phyloP scores from a whole-genome alignment of 2,888 invertebrate genomes.

The Drosophila kanekoi region DNA sequence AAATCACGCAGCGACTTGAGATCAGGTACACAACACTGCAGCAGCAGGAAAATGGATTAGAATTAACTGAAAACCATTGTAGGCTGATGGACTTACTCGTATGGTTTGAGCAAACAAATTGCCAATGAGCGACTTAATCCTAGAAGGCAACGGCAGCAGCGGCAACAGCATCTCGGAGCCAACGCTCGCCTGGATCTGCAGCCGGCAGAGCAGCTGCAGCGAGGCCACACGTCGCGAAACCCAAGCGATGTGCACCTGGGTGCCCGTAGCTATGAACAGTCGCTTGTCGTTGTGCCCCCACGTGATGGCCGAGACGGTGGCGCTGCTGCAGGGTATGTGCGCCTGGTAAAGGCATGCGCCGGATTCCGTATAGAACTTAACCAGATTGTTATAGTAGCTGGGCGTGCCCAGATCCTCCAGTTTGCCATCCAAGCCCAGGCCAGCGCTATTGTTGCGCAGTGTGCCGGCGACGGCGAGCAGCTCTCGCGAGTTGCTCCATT shows the following conservation, averaged over 20 bases:
- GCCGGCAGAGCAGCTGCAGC: conserved; percentile 94
- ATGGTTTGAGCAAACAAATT: conserved; percentile 97
- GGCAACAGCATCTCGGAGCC: conserved; percentile 91
- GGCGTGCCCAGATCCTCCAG: conserved; percentile 84
- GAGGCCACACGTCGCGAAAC: conserved; percentile 96
- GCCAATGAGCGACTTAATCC: conserved; percentile 93
- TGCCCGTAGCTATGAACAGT: conserved; percentile 96
- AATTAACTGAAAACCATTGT: background rate
- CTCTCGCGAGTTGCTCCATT: conserved; percentile 98
- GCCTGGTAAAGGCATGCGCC: conserved; percentile 93
- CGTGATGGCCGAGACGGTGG: conserved; percentile 95
- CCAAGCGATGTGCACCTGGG: conserved; percentile 96
- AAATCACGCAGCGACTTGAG: conserved; percentile 94
- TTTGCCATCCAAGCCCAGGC: conserved; percentile 56
- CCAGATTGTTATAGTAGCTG: conserved; percentile 90
- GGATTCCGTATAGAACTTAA: conserved; percentile 96
- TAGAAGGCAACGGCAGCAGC: conserved; percentile 93
- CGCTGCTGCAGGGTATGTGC: conserved; percentile 90
- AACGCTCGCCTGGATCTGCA: conserved; percentile 91
- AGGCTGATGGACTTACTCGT: conserved; percentile 87
- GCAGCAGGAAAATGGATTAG: background rate
- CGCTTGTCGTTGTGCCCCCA: conserved; percentile 99
- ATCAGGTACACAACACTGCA: conserved; percentile 97
- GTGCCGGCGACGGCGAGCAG: conserved; percentile 96
- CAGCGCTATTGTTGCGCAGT: conserved; percentile 79